These are phyloP conservation scores for Platygyra sinensis DNA, from an alignment of 64 coral and sea anemone species.

Conservation along the genomic window DNA sequence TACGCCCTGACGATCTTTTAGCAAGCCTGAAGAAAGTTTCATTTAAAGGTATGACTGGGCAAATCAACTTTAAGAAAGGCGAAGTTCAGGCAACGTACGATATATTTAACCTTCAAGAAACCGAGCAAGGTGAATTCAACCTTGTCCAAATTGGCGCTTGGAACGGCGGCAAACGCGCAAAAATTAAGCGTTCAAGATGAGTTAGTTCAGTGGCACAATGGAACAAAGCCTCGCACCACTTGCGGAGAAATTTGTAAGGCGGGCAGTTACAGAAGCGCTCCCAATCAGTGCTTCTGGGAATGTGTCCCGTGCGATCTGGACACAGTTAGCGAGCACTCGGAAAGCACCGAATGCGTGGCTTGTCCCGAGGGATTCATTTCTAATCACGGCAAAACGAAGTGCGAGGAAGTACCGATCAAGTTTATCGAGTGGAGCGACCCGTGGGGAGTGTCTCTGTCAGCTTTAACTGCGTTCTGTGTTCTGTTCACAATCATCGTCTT, in stretches of 20 bases:
- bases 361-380: slow-evolving; percentile 68
- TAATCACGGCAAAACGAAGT: slow-evolving; percentile 34
- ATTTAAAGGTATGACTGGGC: slow-evolving; percentile 70
- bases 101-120: slow-evolving; percentile 65
- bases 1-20: slow-evolving; percentile 42
- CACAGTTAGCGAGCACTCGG: slow-evolving; percentile 27
- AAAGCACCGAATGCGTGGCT: slow-evolving; percentile 11
- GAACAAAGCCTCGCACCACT: slow-evolving; percentile 39
- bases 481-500: slow-evolving; percentile 24
- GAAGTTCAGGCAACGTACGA: slow-evolving; percentile 64
- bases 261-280: slow-evolving; percentile 63
- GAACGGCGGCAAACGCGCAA: background rate
- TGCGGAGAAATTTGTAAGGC: slow-evolving; percentile 56
- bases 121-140: slow-evolving; percentile 17
- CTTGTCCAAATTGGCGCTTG: slow-evolving; percentile 70
- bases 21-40: slow-evolving; percentile 35
- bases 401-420: slow-evolving; percentile 57
- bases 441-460: slow-evolving; percentile 51
- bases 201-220: slow-evolving; percentile 62
- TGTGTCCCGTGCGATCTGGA: slow-evolving; percentile 63
- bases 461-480: slow-evolving; percentile 19
- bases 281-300: slow-evolving; percentile 71
- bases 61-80: slow-evolving; percentile 42
- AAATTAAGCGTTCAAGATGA: slow-evolving; percentile 30
- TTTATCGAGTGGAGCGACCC: slow-evolving; percentile 38